phyloP scores from a whole-genome alignment of 2,888 invertebrate genomes.

The Theodoxus fluviatilis region DNA sequence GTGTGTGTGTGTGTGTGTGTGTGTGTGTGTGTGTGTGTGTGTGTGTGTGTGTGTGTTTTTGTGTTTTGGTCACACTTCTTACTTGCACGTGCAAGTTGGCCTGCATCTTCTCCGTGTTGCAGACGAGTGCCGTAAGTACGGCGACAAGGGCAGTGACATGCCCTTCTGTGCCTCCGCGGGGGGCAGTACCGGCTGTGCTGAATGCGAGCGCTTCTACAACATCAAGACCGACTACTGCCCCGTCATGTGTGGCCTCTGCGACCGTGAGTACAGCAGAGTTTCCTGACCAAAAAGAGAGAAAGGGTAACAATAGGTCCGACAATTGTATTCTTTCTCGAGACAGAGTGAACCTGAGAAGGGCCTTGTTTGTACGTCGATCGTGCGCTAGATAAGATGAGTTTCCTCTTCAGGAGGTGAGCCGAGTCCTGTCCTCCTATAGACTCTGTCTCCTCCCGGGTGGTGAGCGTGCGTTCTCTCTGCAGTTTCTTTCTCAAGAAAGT shows the following conservation, averaged over 20 bases:
- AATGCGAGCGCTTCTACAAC: slow-evolving; percentile 46
- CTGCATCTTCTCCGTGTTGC: background rate
- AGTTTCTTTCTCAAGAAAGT: no score
- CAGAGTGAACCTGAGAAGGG: no score
- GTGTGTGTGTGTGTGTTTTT: background rate
- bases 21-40: slow-evolving; percentile 16
- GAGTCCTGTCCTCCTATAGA: no score
- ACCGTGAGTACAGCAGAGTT: slow-evolving; percentile 26
- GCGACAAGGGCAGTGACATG: slow-evolving; percentile 45
- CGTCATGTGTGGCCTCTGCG: slow-evolving; percentile 53
- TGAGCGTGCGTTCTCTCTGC: no score
- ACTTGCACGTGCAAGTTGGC: background rate
- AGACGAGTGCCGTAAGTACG: slow-evolving; percentile 43
- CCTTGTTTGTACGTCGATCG: no score
- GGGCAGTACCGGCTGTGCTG: slow-evolving; percentile 42
- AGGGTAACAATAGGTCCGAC: no score
- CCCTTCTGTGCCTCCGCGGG: slow-evolving; percentile 43
- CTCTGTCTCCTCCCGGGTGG: no score
- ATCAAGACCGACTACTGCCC: slow-evolving; percentile 52
- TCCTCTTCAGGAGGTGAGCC: no score
- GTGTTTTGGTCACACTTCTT: background rate
- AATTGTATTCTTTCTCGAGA: no score
- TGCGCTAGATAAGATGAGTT: no score
- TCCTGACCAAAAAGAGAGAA: no score
- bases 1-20: slow-evolving; percentile 22